phyloP scores from a whole-genome alignment of 2,113 vertebrate species.

The Oncorhynchus gorbuscha region DNA sequence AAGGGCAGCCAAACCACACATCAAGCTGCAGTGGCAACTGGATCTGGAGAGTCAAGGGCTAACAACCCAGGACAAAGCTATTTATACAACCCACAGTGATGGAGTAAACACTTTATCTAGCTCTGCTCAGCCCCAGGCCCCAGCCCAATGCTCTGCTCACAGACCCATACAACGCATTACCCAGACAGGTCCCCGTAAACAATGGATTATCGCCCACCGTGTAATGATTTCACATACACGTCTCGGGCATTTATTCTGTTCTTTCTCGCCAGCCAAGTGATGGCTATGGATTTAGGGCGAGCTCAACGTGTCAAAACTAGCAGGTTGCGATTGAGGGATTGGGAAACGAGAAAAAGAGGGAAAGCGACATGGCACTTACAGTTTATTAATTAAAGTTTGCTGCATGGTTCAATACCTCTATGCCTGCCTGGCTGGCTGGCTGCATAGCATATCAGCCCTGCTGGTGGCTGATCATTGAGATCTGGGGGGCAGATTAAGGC shows the following conservation, averaged over 20 bases:
- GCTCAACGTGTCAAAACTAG: conserved; percentile 23
- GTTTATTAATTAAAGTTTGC: conserved; percentile 59
- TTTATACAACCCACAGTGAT: conserved; percentile 61
- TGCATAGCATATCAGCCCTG: not conserved
- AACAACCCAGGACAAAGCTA: conserved; percentile 66
- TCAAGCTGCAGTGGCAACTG: conserved; percentile 48
- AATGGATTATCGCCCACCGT: not conserved
- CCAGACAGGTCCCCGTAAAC: conserved; percentile 20
- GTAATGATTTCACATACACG: conserved; percentile 1
- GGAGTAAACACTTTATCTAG: conserved; percentile 50
- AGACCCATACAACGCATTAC: conserved; percentile 20
- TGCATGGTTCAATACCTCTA: conserved; percentile 51
- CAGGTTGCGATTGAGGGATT: conserved; percentile 37
- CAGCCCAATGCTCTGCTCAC: conserved; percentile 1
- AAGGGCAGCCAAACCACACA: conserved; percentile 72
- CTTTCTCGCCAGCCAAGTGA: not conserved
- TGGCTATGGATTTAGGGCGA: conserved; percentile 19
- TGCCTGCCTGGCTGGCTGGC: not conserved
- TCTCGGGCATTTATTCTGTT: conserved; percentile 8
- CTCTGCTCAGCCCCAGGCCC: conserved; percentile 34
- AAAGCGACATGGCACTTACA: conserved; percentile 39
- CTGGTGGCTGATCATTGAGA: not conserved
- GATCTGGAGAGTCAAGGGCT: conserved; percentile 43
- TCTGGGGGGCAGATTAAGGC: not conserved
- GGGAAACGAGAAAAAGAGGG: not conserved